Evolutionary conservation across 2,888 invertebrate species (phyloP), one percentile per base, ranked within the genome.

Genomic region (Zhuqinia jingwanae): DNA sequence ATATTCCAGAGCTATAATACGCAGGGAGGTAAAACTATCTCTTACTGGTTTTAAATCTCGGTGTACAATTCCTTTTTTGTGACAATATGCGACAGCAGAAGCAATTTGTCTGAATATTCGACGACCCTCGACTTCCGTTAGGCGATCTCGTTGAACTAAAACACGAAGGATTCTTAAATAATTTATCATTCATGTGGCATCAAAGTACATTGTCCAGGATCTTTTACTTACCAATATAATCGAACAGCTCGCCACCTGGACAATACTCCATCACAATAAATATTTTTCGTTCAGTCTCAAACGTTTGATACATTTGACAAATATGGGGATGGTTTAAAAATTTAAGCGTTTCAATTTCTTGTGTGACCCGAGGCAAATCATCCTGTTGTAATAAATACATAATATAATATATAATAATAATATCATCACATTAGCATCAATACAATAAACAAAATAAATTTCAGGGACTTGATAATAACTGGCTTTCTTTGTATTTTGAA

Each of bases 231-330:
- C 93, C 93, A 88, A 97, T 96, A 91, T 96, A 96, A 93, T 96
- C 96, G 92, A 97, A 97, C 84, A 97, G 92, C 92, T 96, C 96
- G 53, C 96, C 96, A 53, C 96, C 96, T 53, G 95, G 95, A 91
- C 96, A 96, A 91, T 96, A 96, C 93, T 96, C 96, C 91, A 96
- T 94, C n/a, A 96, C 93, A 92, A 97, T 94, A 92, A 95, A 96
- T 91, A 95, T 95, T 92, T 95, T 95, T 8, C 94, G 94, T 0
- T 95, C 94, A 0, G 96, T 96, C 92, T 96, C 96, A 87, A 96
- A 94, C 2, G 96, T 95, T 93, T 96, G 96, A 92, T 95, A 96
- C 45, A 96, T 92, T 92, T 95, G 95, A 91, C 96, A 96, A 88
- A 97, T 95, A 91, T 96, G 94, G 91, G 95, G 94, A 92, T 96